Evolutionary conservation across 2,888 invertebrate species (phyloP).

Genomic region (Apeira syringaria): DNA sequence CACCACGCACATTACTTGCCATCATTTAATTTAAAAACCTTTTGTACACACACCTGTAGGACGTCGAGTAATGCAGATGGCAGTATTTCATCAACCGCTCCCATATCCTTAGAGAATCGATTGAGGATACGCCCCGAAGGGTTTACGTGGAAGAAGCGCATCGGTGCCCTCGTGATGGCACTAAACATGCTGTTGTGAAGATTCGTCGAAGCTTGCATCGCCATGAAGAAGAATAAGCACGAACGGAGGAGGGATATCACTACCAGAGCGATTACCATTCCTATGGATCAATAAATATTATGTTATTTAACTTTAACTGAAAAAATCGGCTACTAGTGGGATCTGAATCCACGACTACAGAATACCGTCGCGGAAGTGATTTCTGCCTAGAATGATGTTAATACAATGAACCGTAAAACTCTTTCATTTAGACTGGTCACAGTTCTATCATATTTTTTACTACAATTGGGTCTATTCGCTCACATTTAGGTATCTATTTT

Average conservation of each 20-base stretch:
- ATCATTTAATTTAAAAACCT: too few relatives aligned
- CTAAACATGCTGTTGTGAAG: conserved; percentile 94
- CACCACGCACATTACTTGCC: too few relatives aligned
- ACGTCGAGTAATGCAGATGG: conserved; percentile 86
- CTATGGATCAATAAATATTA: conserved; percentile 38
- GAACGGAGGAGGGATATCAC: conserved; percentile 76
- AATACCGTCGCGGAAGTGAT: too few relatives aligned
- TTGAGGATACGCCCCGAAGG: conserved; percentile 93
- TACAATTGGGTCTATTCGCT: too few relatives aligned
- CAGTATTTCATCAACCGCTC: conserved; percentile 86
- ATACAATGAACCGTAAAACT: too few relatives aligned
- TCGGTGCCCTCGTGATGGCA: conserved; percentile 90
- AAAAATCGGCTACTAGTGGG: too few relatives aligned
- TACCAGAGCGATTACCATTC: conserved; percentile 76
- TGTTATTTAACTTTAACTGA: too few relatives aligned
- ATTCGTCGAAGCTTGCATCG: conserved; percentile 89
- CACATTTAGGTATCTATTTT: too few relatives aligned
- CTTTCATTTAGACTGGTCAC: too few relatives aligned
- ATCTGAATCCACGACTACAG: too few relatives aligned
- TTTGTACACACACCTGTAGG: conserved; percentile 76
- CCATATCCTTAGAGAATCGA: conserved; percentile 95
- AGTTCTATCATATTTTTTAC: too few relatives aligned
- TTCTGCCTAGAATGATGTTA: too few relatives aligned
- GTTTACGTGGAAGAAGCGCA: conserved; percentile 95
- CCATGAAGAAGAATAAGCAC: conserved; percentile 85